Base-by-base conservation (phyloP, 35 echinoderm and acorn worm species). In the Heliocidaris tuberculata region DNA sequence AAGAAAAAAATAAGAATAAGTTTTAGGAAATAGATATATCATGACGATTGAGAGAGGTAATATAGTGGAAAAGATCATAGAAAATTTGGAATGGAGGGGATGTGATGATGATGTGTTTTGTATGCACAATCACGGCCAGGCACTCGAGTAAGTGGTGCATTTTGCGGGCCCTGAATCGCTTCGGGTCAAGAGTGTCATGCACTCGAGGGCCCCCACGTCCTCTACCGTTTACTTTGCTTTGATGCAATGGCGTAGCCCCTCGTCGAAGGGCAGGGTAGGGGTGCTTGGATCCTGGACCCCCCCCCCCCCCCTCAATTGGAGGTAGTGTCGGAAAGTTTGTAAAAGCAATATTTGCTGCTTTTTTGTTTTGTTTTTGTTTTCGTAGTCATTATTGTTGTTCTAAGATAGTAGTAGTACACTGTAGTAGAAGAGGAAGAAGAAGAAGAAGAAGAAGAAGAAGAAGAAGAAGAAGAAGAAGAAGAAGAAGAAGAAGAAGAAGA, bases 381-480 rank as follows among this genome's bases (percentile, higher is more conserved):
- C 11, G n/a, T 17, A 5, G 15, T 52, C 13, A 30, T 11, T 61
- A 71, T 0, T 61, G 30, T 31, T 61, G 56, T 7, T 27, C 85
- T 31, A 54, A 61, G 3, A 15, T 94, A 94, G 1, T 61, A 94
- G 59, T 94, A 94, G 59, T 94, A 94, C 35, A 13, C 50, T 85
- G n/a, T 94, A 94, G 59, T 60, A 94, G 32, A n/a, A 61, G 27
- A 6, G 70, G 32, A 11, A n/a, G 4, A 85, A 94, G 59, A 17
- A 94, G 59, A 85, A 94, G 6, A 85, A 94, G 59, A 71, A 94
- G 59, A 5, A 94, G 56, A 71, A n/a, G n/a, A n/a, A n/a, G n/a
- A n/a, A n/a, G n/a, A n/a, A n/a, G n/a, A n/a, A n/a, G n/a, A n/a
- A n/a, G n/a, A n/a, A n/a, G n/a, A n/a, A n/a, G n/a, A n/a, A n/a